Conservation (phyloP, 2,113 vertebrate genomes). For the Cheilinus undulatus region DNA sequence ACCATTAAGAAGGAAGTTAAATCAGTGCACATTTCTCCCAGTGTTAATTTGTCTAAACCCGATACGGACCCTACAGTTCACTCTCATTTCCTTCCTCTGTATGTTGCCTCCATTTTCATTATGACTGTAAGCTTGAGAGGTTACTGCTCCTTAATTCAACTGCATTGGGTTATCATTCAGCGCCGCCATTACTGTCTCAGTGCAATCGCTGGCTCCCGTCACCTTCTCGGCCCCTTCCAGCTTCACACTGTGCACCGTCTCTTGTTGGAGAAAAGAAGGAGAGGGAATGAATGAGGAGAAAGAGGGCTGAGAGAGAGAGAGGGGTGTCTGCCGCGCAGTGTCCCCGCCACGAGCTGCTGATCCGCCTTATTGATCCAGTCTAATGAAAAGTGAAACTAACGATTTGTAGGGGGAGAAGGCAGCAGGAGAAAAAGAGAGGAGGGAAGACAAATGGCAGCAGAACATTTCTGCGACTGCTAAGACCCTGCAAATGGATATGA, state of each 20-base stretch:
- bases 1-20: conserved; percentile 19
- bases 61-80: conserved; percentile 49
- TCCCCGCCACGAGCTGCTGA: conserved; percentile 72
- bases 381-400: conserved; percentile 83
- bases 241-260: not conserved
- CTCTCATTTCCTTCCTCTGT: conserved; percentile 71
- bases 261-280: conserved; percentile 18
- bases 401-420: conserved; percentile 58
- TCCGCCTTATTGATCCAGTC: conserved; percentile 78
- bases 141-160: conserved; percentile 79
- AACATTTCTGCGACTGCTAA: conserved; percentile 57
- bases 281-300: conserved; percentile 23
- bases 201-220: conserved; percentile 24
- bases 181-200: conserved; percentile 58
- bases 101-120: conserved; percentile 66
- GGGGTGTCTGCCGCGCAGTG: conserved; percentile 51
- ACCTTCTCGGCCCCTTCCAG: conserved; percentile 25
- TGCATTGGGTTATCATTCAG: conserved; percentile 78
- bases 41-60: conserved; percentile 45
- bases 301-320: not conserved
- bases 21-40: conserved; percentile 30
- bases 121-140: conserved; percentile 72
- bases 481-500: conserved; percentile 69
- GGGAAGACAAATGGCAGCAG: conserved; percentile 74
- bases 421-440: conserved; percentile 38